These are phyloP conservation scores for Nineta flava DNA, from an alignment of 2,888 invertebrate species.

Conservation along the genomic window DNA sequence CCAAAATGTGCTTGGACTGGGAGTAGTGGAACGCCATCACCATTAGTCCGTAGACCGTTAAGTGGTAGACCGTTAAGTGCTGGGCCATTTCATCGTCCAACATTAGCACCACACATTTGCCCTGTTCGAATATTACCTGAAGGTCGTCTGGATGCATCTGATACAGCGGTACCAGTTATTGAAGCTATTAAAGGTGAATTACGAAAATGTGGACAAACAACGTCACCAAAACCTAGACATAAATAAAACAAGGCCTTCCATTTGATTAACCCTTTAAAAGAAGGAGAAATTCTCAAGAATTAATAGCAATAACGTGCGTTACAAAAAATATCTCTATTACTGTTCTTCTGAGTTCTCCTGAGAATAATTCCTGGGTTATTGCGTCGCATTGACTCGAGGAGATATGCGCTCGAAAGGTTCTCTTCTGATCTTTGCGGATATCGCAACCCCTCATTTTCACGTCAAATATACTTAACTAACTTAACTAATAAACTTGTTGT, in stretches of 20 bases:
- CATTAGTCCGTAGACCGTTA: conserved; percentile 28
- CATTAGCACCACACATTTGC: conserved; percentile 29
- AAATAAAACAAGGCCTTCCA: neutral
- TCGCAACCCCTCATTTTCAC: no score
- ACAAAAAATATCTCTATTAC: no score
- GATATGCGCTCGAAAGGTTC: no score
- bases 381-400: no score
- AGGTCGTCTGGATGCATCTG: conserved; percentile 38
- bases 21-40: conserved; percentile 31
- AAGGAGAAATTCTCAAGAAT: no score
- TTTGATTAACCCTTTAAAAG: no score
- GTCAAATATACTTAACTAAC: no score
- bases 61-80: conserved; percentile 56
- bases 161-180: conserved; percentile 70
- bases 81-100: conserved; percentile 41
- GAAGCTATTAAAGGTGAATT: conserved; percentile 67
- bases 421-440: no score
- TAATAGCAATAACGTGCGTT: no score
- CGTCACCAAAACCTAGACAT: neutral
- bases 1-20: conserved; percentile 31
- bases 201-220: conserved; percentile 19
- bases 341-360: no score
- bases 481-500: no score
- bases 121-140: conserved; percentile 38
- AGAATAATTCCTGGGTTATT: no score